Base-by-base conservation (phyloP, 2,888 invertebrate genomes). In the Plagodis pulveraria region DNA sequence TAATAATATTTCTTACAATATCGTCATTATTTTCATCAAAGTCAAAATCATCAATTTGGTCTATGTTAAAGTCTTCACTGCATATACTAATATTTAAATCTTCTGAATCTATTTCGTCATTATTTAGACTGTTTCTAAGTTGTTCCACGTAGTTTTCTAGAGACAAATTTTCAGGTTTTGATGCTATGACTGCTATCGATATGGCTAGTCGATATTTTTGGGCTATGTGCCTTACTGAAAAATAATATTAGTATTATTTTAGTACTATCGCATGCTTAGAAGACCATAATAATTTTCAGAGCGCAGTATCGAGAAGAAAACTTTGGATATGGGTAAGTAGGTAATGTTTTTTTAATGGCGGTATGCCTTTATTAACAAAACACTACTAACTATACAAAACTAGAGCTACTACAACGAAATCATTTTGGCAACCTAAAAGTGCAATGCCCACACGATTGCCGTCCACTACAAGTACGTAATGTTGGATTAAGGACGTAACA, bases 21-120 rank as follows among this genome's bases (percentile, higher is more conserved):
- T 58, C 53, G 42, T 58, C 54, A 55, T 67, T 50, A 40, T 51
- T 67, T 6, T 57, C 60, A 50, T 72, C 71, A 41, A 56, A 45
- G 36, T 41, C 22, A 34, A 58, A 50, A 22, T 71, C 62, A 57
- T 71, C 58, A 48, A 65, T 67, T 44, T 48, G 55, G n/a, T 74
- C 69, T 8, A 81, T 61, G 5, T 74, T 54, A 45, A 88, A 87
- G 51, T 87, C 87, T 5, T 84, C 81, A 61, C 84, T 87, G 50
- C 76, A 76, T 0, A 83, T 36, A 6, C 73, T 81, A 6, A 73
- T 56, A 5, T 75, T 72, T 5, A 72, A 43, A 54, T 81, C 76
- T 5, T 74, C 76, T 6, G 38, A 49, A 5, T 73, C 75, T 46
- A 62, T 69, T 36, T 56, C 66, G 12, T 72, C 52, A 32, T 71